Conservation (phyloP, 2,888 invertebrate genomes). For the Nemotelus pantherinus region DNA sequence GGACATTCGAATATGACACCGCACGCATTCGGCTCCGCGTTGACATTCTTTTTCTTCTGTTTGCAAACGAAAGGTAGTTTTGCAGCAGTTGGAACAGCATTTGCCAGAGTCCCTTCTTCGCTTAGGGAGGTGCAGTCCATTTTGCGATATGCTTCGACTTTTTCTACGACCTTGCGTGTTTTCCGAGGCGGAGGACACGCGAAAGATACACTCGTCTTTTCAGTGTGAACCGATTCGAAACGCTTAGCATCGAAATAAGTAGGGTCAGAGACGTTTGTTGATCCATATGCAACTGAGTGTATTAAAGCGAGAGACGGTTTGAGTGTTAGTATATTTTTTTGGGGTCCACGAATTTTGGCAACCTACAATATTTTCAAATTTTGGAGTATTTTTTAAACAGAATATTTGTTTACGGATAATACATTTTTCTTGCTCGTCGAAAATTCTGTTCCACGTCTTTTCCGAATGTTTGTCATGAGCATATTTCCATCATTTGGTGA, state of each 20-base stretch:
- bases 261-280: not conserved
- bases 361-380: not conserved
- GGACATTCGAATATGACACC: conserved; percentile 28
- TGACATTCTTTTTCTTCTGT: not conserved
- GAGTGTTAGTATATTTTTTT: not conserved
- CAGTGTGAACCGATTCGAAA: conserved; percentile 21
- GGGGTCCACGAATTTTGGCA: not conserved
- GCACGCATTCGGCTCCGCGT: conserved; percentile 17
- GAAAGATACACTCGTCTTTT: not conserved
- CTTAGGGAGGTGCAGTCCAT: conserved; percentile 25
- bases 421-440: not conserved
- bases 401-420: not conserved
- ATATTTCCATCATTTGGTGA: not conserved
- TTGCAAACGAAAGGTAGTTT: not conserved
- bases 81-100: not conserved
- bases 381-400: not conserved
- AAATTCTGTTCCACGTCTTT: not conserved
- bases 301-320: not conserved
- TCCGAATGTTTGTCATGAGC: not conserved
- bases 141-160: not conserved
- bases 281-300: conserved; percentile 2
- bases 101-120: conserved; percentile 3
- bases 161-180: not conserved
- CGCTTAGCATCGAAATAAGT: not conserved
- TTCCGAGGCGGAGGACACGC: not conserved